Base-by-base conservation (phyloP, 2,888 invertebrate species). In the Tupiocoris notatus region DNA sequence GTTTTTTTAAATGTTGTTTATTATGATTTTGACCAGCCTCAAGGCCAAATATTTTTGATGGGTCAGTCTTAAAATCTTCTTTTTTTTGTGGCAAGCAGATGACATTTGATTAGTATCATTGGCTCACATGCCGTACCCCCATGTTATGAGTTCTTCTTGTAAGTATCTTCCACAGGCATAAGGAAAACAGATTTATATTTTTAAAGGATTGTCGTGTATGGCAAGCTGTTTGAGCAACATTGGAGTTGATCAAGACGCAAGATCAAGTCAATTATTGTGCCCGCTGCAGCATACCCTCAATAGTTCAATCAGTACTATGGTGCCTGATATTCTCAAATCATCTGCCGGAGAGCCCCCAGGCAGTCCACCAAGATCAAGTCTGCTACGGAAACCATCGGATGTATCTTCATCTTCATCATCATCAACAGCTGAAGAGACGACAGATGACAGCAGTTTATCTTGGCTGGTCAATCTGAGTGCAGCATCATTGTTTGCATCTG, bases 391-490 rank as follows among this genome's bases (percentile, higher is more conserved):
- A 39, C 39, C 39, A 39, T 39, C 39, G 12, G 39, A 39, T 7
- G 39, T 39, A 3, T 39, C 12, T 39, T 39, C 39, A 3, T 39
- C 39, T 12, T 39, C 39, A 3, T 39, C 39, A 7, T 39, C 39
- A 39, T 3, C 39, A 7, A 12, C 6, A 39, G 39, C 39, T 39
- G 39, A 39, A 39, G 39, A 39, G 39, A 39, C 3, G 6, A n/a
- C n/a, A n/a, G 39, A 39, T 39, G 21, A 73, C 21, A 21, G 73
- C 3, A 81, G 79, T 76, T 66, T 82, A 9, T 80, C 80, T 2
- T 82, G 82, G 82, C 77, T 82, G 65, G 79, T 82, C 76, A 80
- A 81, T 66, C 80, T 81, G 73, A 81, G 81, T 63, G 81, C 81
- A 18, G 80, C 81, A 23, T 81, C 81, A 6, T 78, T 82, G 17